These are phyloP conservation scores for Ptychochromis oligacanthus DNA, from an alignment of 2,113 vertebrate species.

Conservation along the genomic window DNA sequence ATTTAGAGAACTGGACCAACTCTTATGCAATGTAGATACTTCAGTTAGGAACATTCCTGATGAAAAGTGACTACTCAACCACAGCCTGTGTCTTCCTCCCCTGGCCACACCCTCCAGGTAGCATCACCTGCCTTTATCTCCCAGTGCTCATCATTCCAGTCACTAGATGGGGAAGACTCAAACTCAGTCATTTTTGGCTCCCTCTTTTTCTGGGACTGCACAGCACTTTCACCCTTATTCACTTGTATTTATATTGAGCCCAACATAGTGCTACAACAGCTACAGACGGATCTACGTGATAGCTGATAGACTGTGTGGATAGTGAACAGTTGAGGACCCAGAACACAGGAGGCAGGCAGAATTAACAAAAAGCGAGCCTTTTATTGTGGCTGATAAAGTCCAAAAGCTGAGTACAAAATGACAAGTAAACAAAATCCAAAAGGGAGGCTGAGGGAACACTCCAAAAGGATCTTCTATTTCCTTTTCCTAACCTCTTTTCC, in stretches of 20 bases:
- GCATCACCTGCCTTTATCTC: not conserved
- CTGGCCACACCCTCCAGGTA: not conserved
- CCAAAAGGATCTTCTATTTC: too few relatives aligned
- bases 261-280: not conserved
- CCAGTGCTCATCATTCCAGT: not conserved
- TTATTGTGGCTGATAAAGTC: too few relatives aligned
- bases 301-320: not conserved
- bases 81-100: not conserved
- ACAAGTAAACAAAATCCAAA: too few relatives aligned
- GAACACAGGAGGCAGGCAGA: too few relatives aligned
- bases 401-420: too few relatives aligned
- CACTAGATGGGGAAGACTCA: too few relatives aligned
- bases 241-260: not conserved
- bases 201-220: not conserved
- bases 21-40: not conserved
- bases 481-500: too few relatives aligned
- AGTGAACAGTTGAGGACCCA: not conserved
- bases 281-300: too few relatives aligned
- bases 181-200: not conserved
- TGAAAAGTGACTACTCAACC: rapidly evolving
- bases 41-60: not conserved
- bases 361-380: too few relatives aligned
- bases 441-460: too few relatives aligned
- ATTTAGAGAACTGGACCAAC: not conserved
- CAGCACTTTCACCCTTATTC: not conserved